Evolutionary conservation across 1,140 invertebrate species (phyloP).

Genomic region (Drosophila sucinea): DNA sequence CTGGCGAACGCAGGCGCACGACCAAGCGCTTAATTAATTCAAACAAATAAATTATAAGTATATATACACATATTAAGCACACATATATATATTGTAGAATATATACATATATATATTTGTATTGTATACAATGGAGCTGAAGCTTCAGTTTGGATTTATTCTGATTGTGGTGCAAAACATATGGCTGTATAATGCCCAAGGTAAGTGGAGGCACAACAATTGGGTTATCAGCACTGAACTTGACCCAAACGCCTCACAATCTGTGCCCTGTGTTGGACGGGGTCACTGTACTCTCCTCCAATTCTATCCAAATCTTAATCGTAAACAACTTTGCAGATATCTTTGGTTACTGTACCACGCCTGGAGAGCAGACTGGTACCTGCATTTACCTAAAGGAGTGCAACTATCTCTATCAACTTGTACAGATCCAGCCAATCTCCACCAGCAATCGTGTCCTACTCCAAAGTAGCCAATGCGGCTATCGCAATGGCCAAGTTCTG

Average conservation of each 20-base stretch:
- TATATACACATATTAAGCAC: constrained; percentile 10
- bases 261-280: constrained; percentile 1
- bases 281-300: constrained; percentile 27
- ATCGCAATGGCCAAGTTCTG: constrained; percentile 51
- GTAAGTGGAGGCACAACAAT: constrained; percentile 42
- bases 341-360: constrained; percentile 64
- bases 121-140: constrained; percentile 30
- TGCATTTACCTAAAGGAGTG: constrained; percentile 60
- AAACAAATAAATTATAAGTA: not conserved
- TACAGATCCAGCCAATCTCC: constrained; percentile 32
- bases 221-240: constrained; percentile 68
- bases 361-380: constrained; percentile 39
- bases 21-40: constrained; percentile 24
- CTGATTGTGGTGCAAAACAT: constrained; percentile 25
- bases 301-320: constrained; percentile 10
- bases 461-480: constrained; percentile 59
- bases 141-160: constrained; percentile 36
- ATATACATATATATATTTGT: constrained; percentile 1
- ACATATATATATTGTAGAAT: not conserved
- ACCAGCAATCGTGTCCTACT: constrained; percentile 34
- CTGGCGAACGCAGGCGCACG: constrained; percentile 35
- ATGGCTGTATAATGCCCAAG: constrained; percentile 39
- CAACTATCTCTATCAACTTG: constrained; percentile 49
- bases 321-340: constrained; percentile 38
- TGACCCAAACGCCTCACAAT: constrained; percentile 47